Evolutionary conservation across 1,140 invertebrate genomes (phyloP), one percentile per base, ranked within the genome.

Genomic region (Gryon sp.): DNA sequence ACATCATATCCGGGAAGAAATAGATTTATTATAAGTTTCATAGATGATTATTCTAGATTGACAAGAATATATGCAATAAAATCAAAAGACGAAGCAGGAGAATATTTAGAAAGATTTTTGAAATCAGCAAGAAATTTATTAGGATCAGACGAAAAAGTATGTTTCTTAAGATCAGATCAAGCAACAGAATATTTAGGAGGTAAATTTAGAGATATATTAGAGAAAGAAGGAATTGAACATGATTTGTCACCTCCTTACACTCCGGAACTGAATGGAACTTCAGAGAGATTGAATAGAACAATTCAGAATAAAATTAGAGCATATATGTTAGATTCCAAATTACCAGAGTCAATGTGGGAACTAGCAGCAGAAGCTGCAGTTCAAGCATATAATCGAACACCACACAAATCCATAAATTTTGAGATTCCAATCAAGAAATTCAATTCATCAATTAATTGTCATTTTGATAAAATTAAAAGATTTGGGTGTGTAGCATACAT

Each of bases 271-370:
- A 36, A 36, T 15, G 32, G 32, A 36, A 15, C 14, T 6, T n/a
- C 32, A 14, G 11, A 46, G 9, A 14, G 87, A 84, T 82, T 15
- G n/a, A 69, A 16, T 26, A 75, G 9, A 79, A 80, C 8, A 9
- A 74, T 40, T 0, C 43, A 46, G 11, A 15, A 46, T 12, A 46
- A 46, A 46, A 15, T 46, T 28, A 46, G 22, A 28, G 62, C 81
- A 7, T 57, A 84, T 50, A 30, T 87, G 9, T 18, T 62, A 2
- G 79, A 86, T 32, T 52, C 65, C 9, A 26, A 66, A 3, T 34
- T 87, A 7, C 38, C 48, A 7, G n/a, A 53, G 24, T 63, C 38
- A 8, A 81, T 79, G 66, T 88, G 83, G 80, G 78, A 73, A 40
- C 66, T 83, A 38, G 80, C 83, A 4, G n/a, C 84, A 4, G 46